Evolutionary conservation across 2,888 invertebrate species (phyloP).

Genomic region (Ommatoiulus sabulosus): DNA sequence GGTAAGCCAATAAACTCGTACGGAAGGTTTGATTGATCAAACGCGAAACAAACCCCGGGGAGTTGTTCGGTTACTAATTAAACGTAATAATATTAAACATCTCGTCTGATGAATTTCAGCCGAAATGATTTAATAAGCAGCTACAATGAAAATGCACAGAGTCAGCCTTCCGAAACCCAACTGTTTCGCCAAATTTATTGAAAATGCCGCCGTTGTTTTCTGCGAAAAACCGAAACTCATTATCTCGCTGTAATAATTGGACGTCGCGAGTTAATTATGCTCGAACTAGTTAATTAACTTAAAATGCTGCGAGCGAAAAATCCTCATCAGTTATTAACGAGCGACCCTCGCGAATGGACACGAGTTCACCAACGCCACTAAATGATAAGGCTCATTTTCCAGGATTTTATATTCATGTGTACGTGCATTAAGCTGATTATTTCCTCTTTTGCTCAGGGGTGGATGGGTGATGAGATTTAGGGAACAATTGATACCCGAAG

Average conservation of each 20-base stretch:
- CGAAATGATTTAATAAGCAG: slow-evolving; percentile 38
- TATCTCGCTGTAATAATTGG: not conserved
- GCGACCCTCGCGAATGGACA: not conserved
- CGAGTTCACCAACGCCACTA: not conserved
- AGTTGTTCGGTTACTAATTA: slow-evolving; percentile 12
- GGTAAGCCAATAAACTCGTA: not conserved
- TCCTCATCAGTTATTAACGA: not conserved
- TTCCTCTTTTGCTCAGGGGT: no score
- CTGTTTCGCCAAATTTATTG: no score
- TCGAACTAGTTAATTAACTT: slow-evolving; percentile 1
- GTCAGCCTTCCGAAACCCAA: not conserved
- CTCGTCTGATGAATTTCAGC: slow-evolving; percentile 35
- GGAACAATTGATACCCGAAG: no score
- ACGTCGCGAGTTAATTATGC: not conserved
- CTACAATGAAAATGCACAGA: slow-evolving; percentile 8
- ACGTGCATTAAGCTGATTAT: no score
- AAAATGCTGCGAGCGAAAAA: slow-evolving; percentile 4
- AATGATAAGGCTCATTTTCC: no score
- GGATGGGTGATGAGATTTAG: no score
- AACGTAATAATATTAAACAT: slow-evolving; percentile 5
- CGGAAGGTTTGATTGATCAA: not conserved
- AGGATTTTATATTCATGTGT: no score
- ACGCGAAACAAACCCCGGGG: not conserved
- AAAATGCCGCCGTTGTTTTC: not conserved
- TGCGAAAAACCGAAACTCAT: not conserved